Percentiles rank a stretch among this genome's conserved stretches.
phyloP scores from a whole-genome alignment of 2,888 invertebrate genomes.

The Ormyrus nitidulus region DNA sequence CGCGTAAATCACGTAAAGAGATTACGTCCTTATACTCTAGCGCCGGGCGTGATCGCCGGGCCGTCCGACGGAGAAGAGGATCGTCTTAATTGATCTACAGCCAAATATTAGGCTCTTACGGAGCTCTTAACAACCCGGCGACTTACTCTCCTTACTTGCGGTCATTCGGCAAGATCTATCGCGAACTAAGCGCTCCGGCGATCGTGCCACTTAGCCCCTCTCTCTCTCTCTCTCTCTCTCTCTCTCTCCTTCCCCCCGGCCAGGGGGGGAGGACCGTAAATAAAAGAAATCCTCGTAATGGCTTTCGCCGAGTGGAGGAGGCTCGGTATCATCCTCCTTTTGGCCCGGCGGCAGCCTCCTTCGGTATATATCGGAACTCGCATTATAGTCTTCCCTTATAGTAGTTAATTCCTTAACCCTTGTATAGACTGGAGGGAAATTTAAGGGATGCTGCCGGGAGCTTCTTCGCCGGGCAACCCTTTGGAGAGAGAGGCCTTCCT shows the following conservation, averaged over 20 bases:
- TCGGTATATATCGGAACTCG: slow-evolving; percentile 46
- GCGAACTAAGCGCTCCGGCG: slow-evolving; percentile 59
- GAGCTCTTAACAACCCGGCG: slow-evolving; percentile 45
- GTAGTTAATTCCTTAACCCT: slow-evolving; percentile 74
- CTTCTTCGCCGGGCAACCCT: not conserved
- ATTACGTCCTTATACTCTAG: slow-evolving; percentile 44
- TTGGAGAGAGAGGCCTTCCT: not conserved
- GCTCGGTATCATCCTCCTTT: slow-evolving; percentile 57
- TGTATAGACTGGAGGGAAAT: slow-evolving; percentile 59
- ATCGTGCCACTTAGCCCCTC: slow-evolving; percentile 69
- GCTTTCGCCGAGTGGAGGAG: slow-evolving; percentile 67
- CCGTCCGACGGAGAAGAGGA: not conserved
- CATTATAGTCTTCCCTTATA: slow-evolving; percentile 43
- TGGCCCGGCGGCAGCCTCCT: slow-evolving; percentile 14
- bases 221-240: too few species aligned
- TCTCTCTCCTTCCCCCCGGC: too few species aligned
- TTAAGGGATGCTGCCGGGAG: not conserved
- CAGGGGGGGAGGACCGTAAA: slow-evolving; percentile 67
- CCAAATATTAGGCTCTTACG: slow-evolving; percentile 68
- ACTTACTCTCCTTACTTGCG: slow-evolving; percentile 49
- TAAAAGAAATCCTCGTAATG: slow-evolving; percentile 75
- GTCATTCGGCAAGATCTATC: slow-evolving; percentile 69
- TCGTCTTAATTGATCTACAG: slow-evolving; percentile 73
- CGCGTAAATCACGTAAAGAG: slow-evolving; percentile 55
- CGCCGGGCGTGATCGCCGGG: not conserved